These are phyloP conservation scores for Choristoneura rosaceana DNA, from an alignment of 2,888 invertebrate species.

Conservation along the genomic window DNA sequence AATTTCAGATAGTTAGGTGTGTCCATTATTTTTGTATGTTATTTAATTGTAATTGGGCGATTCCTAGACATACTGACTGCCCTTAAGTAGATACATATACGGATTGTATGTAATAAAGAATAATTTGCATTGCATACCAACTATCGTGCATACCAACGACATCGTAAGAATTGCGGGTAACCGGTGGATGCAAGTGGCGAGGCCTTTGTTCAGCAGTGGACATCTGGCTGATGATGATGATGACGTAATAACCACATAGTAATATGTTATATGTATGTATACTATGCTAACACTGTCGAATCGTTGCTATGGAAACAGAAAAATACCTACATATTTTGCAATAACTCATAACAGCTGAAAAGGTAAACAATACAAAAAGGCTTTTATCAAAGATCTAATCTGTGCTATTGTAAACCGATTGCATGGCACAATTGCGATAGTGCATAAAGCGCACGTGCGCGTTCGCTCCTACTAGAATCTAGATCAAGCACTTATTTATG, in stretches of 20 bases:
- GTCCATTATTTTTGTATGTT: background rate
- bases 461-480: background rate
- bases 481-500: too few relatives aligned
- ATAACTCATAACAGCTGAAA: constrained; percentile 5
- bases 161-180: too few relatives aligned
- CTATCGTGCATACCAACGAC: too few relatives aligned
- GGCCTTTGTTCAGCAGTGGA: too few relatives aligned
- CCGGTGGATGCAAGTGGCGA: too few relatives aligned
- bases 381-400: constrained; percentile 26
- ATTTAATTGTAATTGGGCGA: constrained; percentile 1
- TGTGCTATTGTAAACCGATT: constrained; percentile 19
- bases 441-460: constrained; percentile 26
- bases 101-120: too few relatives aligned
- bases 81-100: background rate
- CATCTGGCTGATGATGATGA: background rate
- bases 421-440: constrained; percentile 15
- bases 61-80: background rate
- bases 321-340: background rate
- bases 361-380: constrained; percentile 6
- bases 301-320: too few relatives aligned
- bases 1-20: constrained; percentile 5
- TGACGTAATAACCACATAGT: background rate
- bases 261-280: too few relatives aligned
- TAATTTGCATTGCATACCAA: too few relatives aligned
- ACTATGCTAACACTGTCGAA: too few relatives aligned